Percentiles rank a stretch among this genome's conserved stretches.
Evolutionary conservation across 2,113 vertebrate genomes (phyloP).

Genomic region (Nibea coibor): DNA sequence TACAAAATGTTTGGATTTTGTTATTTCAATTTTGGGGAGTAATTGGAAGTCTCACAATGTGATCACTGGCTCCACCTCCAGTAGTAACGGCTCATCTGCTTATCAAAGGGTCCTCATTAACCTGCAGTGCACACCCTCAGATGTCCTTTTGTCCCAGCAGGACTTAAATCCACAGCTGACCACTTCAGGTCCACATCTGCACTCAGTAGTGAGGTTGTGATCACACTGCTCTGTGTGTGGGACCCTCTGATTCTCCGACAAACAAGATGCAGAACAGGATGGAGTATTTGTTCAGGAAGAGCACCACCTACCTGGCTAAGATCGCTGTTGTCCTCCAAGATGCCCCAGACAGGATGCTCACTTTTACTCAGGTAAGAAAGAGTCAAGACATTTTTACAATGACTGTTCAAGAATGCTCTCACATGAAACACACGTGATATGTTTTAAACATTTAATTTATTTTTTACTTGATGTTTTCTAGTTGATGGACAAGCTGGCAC

Average conservation of each 20-base stretch:
- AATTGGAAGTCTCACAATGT: neutral
- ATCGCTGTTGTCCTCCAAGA: conserved; percentile 85
- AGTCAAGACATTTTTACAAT: neutral
- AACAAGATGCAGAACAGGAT: conserved; percentile 37
- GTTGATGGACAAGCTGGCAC: too few relatives aligned
- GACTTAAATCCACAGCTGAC: conserved; percentile 42
- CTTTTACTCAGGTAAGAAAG: conserved; percentile 61
- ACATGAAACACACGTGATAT: neutral
- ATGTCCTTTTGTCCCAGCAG: conserved; percentile 30
- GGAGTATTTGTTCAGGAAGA: conserved; percentile 74
- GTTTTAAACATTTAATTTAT: neutral
- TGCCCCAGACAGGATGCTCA: conserved; percentile 78
- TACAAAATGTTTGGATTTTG: neutral
- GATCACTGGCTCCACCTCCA: conserved; percentile 36
- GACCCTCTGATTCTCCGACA: neutral
- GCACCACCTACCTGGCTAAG: conserved; percentile 87
- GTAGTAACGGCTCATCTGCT: conserved; percentile 10
- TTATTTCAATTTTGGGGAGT: neutral
- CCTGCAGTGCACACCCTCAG: conserved; percentile 27
- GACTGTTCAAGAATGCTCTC: neutral
- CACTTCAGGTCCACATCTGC: neutral
- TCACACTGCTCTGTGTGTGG: neutral
- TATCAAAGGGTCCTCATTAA: conserved; percentile 44
- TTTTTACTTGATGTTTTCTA: too few relatives aligned
- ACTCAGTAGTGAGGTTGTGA: neutral